Conservation (phyloP, 2,797 vertebrate species). For the Tachyglossus aculeatus region DNA sequence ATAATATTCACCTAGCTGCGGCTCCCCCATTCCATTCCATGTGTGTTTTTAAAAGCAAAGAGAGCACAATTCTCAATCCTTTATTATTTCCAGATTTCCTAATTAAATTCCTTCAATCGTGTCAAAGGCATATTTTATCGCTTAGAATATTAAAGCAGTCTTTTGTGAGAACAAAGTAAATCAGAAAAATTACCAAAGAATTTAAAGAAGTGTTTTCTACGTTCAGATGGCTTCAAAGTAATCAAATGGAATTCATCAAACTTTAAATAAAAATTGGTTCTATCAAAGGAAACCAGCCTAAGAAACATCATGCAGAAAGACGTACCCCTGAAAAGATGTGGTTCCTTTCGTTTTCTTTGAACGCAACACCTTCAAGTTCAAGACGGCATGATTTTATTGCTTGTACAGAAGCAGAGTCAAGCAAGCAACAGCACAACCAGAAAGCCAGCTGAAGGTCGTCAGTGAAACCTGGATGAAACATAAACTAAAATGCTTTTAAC, state of each 20-base stretch:
- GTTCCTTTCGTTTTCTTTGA: too few species aligned
- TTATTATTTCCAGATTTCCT: slow-evolving; percentile 65
- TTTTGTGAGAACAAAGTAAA: slow-evolving; percentile 64
- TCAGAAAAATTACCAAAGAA: slow-evolving; percentile 61
- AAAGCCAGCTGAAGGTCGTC: too few species aligned
- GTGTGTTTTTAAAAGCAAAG: slow-evolving; percentile 49
- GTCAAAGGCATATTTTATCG: slow-evolving; percentile 66
- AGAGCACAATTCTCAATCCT: slow-evolving; percentile 62
- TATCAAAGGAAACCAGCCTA: slow-evolving; percentile 52
- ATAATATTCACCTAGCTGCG: too few species aligned
- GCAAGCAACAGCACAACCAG: too few species aligned
- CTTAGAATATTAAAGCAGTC: slow-evolving; percentile 58
- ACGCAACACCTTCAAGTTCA: too few species aligned
- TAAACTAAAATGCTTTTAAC: too few species aligned
- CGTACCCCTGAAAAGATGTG: too few species aligned
- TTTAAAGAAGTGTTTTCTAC: slow-evolving; percentile 60
- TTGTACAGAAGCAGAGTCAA: too few species aligned
- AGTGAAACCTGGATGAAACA: too few species aligned
- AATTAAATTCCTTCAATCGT: slow-evolving; percentile 64
- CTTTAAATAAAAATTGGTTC: slow-evolving; percentile 66
- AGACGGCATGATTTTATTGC: too few species aligned
- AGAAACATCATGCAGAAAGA: too few species aligned
- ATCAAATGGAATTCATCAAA: slow-evolving; percentile 62
- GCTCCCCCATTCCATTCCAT: slow-evolving; percentile 11
- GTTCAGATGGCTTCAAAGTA: slow-evolving; percentile 61